Evolutionary conservation across 2,113 vertebrate genomes (phyloP).

Genomic region (Elgaria multicarinata): DNA sequence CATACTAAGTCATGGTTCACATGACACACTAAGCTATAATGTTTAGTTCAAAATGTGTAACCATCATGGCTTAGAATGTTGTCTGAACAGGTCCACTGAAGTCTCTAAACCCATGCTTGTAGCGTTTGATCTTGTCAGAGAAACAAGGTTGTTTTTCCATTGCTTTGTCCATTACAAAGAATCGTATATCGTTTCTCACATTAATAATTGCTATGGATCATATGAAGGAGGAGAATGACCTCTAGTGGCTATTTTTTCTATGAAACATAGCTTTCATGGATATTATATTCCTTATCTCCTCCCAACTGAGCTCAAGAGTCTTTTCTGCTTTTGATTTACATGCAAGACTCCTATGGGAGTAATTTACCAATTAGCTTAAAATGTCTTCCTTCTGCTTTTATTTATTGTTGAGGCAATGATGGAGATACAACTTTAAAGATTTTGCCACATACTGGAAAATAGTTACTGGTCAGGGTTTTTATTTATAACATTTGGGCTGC

Average conservation of each 20-base stretch:
- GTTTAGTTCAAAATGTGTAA: no score
- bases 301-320: background rate
- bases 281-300: background rate
- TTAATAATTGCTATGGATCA: background rate
- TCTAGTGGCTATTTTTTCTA: conserved; percentile 3
- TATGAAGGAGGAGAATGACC: background rate
- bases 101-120: background rate
- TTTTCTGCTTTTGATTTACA: background rate
- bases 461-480: background rate
- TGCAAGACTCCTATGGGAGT: background rate
- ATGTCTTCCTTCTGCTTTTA: background rate
- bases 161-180: no score
- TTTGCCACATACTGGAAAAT: background rate
- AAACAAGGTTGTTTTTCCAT: background rate
- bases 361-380: background rate
- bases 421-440: background rate
- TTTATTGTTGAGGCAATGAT: background rate
- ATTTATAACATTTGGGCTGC: background rate
- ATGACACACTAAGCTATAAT: no score
- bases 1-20: no score
- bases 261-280: background rate
- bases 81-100: no score
- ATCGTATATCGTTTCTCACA: background rate
- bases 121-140: background rate
- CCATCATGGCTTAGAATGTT: no score